Evolutionary conservation across 2,797 vertebrate genomes (phyloP), one percentile per base, ranked within the genome.

Genomic region (Huso huso): DNA sequence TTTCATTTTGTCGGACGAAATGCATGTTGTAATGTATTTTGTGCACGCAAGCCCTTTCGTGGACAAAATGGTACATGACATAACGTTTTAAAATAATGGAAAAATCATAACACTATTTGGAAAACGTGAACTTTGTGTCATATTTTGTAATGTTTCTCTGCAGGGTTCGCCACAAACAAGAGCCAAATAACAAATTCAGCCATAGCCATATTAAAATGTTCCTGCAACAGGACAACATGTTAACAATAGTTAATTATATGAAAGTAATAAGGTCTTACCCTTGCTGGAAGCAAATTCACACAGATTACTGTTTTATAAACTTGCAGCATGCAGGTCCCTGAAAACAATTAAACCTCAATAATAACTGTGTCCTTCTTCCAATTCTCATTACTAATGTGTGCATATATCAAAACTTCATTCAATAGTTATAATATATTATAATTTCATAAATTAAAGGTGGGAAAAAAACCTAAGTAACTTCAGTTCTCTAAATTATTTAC

Each of bases 361-460:
- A 7, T n/a, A 11, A n/a, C 11, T 10, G 0, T 58, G 55, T 58
- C 15, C 10, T 13, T 15, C 55, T 6, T 58, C 15, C 11, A 58
- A 58, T 58, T 6, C 52, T 58, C 55, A 58, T 11, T n/a, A 7
- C 15, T 58, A 58, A 58, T 58, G 55, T n/a, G 55, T 13, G 7
- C 55, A 58, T 15, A 58, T n/a, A 58, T 58, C 55, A 58, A 58
- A n/a, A 13, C 12, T 7, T n/a, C 55, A 58, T 62, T 6, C 12
- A 60, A 12, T 48, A 7, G 64, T 51, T 74, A n/a, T n/a, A n/a
- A n/a, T n/a, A n/a, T n/a, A n/a, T n/a, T n/a, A n/a, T n/a, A n/a
- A n/a, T n/a, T 75, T 70, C 68, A 70, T 71, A 68, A 76, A 78
- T 76, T 71, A 75, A 61, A 1, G 37, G 37, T 0, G 5, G 5